phyloP scores from a whole-genome alignment of 2,888 invertebrate species.

The Allacma fusca region DNA sequence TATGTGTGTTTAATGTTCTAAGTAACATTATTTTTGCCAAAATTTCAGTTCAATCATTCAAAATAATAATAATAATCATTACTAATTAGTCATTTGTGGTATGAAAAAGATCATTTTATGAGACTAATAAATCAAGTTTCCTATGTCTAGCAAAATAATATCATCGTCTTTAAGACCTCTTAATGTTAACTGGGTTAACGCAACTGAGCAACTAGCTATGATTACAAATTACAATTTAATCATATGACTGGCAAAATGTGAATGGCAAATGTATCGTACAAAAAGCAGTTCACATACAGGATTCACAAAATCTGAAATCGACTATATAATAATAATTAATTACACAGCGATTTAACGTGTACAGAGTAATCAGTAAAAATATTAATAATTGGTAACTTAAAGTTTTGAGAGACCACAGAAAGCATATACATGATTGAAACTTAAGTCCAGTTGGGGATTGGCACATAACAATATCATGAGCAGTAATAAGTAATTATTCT shows the following conservation, averaged over 20 bases:
- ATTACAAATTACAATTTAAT: not conserved
- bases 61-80: not conserved
- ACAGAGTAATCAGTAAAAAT: not conserved
- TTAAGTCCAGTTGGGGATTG: constrained; percentile 22
- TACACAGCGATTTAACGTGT: not conserved
- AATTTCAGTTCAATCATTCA: not conserved
- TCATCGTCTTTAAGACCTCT: constrained; percentile 5
- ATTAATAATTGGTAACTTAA: constrained; percentile 28
- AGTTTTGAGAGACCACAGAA: constrained; percentile 34
- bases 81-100: constrained; percentile 1
- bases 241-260: constrained; percentile 6
- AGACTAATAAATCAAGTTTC: not conserved
- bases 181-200: not conserved
- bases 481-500: constrained; percentile 16
- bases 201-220: not conserved
- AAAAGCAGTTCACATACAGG: constrained; percentile 2
- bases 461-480: constrained; percentile 40
- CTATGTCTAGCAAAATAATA: constrained; percentile 16
- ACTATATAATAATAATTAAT: not conserved
- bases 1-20: not conserved
- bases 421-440: constrained; percentile 10
- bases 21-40: not conserved
- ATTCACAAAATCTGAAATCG: not conserved
- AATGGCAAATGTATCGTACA: not conserved
- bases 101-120: constrained; percentile 18